Evolutionary conservation across 2,888 invertebrate species (phyloP), one percentile per base, ranked within the genome.

Genomic region (Cantharis nigra): DNA sequence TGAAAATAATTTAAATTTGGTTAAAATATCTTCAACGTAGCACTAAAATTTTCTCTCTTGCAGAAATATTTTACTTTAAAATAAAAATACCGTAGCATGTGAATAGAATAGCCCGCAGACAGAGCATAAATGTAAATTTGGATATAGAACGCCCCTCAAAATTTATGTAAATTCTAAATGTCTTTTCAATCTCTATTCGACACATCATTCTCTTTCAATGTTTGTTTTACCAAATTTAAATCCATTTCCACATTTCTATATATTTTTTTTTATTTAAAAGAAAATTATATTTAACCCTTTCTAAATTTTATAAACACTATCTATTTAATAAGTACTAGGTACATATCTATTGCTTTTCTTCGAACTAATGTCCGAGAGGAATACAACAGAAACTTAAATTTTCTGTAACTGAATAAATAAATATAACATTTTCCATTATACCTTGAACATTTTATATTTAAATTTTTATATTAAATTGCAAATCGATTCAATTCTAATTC

Each of bases 91-190:
- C 70, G 75, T 70, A 71, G 75, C 74, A 75, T 79, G 79, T 71
- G 77, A 79, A 78, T 78, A 79, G 76, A 79, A 79, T 79, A 77
- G 79, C 79, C 79, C 70, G 76, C 73, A 79, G 79, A 79, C 77
- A 79, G 71, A 72, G 74, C 72, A 75, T 79, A 79, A 79, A 79
- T 79, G 79, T 78, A 79, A 79, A 79, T 79, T 79, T 79, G 75
- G 77, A 79, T 77, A 77, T 72, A 78, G 77, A 75, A 75, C 77
- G 79, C 80, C 78, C 78, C 77, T 70, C 79, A 78, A 80, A 81
- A 81, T 81, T 81, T 81, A 81, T 81, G 81, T 81, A 81, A 81
- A 81, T 81, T 81, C 81, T 81, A 81, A 80, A 81, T 81, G 80
- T 81, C 80, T 81, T 81, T 81, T 81, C 80, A 81, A 81, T 81